A percentile compares a stretch with the other conserved stretches of the same genome.
Conservation (phyloP, 2,797 vertebrate species). For the Anguilla marmorata region DNA sequence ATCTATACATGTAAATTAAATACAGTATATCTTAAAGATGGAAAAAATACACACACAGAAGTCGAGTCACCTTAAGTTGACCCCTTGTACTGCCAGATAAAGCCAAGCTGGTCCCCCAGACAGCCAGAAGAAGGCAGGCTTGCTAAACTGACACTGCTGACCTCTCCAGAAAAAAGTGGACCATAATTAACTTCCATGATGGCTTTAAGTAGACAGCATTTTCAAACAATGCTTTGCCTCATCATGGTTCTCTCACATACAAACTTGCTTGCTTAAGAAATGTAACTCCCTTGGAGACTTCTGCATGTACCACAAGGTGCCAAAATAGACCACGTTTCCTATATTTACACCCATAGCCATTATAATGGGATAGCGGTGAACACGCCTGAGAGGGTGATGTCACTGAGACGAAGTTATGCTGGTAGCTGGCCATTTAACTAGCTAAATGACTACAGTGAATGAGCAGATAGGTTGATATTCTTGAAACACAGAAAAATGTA, state of each 20-base stretch:
- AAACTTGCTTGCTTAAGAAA: not conserved
- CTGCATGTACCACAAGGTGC: not conserved
- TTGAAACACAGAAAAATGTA: not conserved
- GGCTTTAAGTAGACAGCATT: constrained; percentile 1
- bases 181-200: not conserved
- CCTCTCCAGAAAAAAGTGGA: not conserved
- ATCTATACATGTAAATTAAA: too few relatives aligned
- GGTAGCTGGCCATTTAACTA: not conserved
- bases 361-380: not conserved
- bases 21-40: too few relatives aligned
- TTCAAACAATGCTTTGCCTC: not conserved
- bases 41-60: too few relatives aligned
- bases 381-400: not conserved
- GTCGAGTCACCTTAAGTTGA: not conserved
- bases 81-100: not conserved
- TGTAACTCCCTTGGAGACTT: not conserved
- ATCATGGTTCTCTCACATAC: not conserved
- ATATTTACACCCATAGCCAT: not conserved
- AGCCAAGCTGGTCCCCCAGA: not conserved
- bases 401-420: not conserved
- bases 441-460: not conserved
- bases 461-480: not conserved
- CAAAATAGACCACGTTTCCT: not conserved
- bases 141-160: not conserved
- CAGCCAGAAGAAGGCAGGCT: not conserved